Percentiles rank a stretch among this genome's conserved stretches.
phyloP scores from a whole-genome alignment of 2,797 vertebrate species.

The Helostoma temminkii region DNA sequence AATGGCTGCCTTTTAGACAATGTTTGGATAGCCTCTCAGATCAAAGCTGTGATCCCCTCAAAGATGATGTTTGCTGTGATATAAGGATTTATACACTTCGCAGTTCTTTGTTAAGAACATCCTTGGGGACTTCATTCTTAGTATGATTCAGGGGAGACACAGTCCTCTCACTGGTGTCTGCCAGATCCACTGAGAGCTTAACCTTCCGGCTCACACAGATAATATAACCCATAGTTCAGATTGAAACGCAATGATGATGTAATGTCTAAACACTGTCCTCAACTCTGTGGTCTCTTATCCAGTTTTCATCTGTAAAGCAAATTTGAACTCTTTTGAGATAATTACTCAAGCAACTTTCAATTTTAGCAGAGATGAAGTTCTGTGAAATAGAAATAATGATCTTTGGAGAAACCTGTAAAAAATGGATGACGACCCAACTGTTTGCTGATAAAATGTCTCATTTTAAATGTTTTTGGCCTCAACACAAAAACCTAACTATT shows the following conservation, averaged over 20 bases:
- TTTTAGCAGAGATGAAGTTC: constrained; percentile 13
- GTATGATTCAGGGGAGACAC: constrained; percentile 26
- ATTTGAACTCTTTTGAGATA: constrained; percentile 35
- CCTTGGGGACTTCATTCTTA: constrained; percentile 20
- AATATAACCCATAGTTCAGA: constrained; percentile 17
- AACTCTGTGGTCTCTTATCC: constrained; percentile 5
- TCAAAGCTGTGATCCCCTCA: constrained; percentile 24
- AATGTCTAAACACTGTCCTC: constrained; percentile 21
- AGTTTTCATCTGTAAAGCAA: constrained; percentile 37
- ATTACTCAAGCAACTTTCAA: constrained; percentile 33
- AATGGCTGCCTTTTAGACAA: not conserved
- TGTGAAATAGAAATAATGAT: constrained; percentile 25
- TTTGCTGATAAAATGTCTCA: constrained; percentile 7
- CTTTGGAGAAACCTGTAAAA: constrained; percentile 8
- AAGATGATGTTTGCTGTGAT: constrained; percentile 41
- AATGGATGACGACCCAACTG: not conserved
- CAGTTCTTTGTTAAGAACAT: constrained; percentile 23
- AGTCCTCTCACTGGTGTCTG: not conserved
- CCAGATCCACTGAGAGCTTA: constrained; percentile 22
- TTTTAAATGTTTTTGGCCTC: constrained; percentile 4
- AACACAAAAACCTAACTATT: too few relatives aligned
- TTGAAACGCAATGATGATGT: constrained; percentile 48
- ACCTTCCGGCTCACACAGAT: constrained; percentile 26
- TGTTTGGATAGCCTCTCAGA: constrained; percentile 16
- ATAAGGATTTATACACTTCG: constrained; percentile 37